Evolutionary conservation across 2,797 vertebrate genomes (phyloP).

Genomic region (Smutsia gigantea): DNA sequence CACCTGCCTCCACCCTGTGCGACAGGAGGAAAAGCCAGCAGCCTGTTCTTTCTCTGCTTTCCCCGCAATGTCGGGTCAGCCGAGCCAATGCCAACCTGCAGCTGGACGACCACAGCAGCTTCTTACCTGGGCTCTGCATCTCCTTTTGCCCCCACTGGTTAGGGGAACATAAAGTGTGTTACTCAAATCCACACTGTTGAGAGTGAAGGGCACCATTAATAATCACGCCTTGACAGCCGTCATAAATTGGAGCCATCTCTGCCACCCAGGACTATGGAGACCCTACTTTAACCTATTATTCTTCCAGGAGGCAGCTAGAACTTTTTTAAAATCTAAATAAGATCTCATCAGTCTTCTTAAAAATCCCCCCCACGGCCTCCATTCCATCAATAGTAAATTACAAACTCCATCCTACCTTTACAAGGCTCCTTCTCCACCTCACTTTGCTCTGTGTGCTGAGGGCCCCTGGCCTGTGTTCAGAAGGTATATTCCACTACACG

Average conservation of each 20-base stretch:
- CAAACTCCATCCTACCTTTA: accelerated
- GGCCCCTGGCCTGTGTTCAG: background rate
- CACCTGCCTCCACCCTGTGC: too few species aligned
- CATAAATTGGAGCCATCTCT: background rate
- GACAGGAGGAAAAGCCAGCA: too few species aligned
- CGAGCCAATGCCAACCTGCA: background rate
- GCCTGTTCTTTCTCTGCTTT: too few species aligned
- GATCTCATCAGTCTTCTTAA: background rate
- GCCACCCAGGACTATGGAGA: background rate
- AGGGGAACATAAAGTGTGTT: background rate
- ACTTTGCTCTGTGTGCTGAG: background rate
- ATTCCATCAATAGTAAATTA: background rate
- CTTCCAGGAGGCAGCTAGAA: background rate
- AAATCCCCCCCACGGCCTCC: background rate
- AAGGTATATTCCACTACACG: background rate
- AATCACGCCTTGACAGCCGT: background rate
- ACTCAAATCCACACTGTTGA: background rate
- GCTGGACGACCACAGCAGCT: background rate
- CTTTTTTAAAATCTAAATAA: background rate
- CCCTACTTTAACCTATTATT: background rate
- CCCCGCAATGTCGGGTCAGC: too few species aligned
- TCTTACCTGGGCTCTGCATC: background rate
- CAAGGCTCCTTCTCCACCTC: background rate
- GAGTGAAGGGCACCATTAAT: background rate
- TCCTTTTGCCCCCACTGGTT: background rate